Evolutionary conservation across 2,113 vertebrate species (phyloP).

Genomic region (Egretta garzetta): DNA sequence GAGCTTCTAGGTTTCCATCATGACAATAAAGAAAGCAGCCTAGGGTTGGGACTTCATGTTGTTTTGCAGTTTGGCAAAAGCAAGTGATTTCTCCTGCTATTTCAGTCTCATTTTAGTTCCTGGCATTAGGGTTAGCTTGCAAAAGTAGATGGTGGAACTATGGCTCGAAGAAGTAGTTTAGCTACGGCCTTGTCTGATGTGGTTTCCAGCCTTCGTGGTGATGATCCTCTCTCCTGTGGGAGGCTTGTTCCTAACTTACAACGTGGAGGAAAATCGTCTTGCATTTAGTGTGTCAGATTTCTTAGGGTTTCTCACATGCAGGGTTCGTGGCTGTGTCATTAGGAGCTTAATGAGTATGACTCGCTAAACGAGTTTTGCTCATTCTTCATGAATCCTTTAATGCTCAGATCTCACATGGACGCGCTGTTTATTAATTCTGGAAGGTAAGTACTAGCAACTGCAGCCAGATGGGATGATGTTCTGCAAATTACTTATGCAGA

Average conservation of each 20-base stretch:
- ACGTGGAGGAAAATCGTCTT: neutral
- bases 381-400: neutral
- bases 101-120: neutral
- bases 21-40: neutral
- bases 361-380: conserved; percentile 30
- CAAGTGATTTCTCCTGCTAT: neutral
- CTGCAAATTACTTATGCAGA: neutral
- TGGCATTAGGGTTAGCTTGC: neutral
- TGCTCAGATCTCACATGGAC: neutral
- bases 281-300: neutral
- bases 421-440: neutral
- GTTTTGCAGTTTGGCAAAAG: neutral
- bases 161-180: neutral
- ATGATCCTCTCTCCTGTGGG: neutral
- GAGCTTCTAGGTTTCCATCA: neutral
- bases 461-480: neutral
- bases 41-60: neutral
- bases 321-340: neutral
- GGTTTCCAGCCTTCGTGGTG: too few relatives aligned
- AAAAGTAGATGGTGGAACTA: neutral
- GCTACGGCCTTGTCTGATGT: neutral
- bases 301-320: neutral
- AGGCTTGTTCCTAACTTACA: neutral
- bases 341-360: neutral
- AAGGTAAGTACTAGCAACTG: neutral